Base-by-base conservation (phyloP, 2,888 invertebrate genomes). In the Tetrapedia diversipes region DNA sequence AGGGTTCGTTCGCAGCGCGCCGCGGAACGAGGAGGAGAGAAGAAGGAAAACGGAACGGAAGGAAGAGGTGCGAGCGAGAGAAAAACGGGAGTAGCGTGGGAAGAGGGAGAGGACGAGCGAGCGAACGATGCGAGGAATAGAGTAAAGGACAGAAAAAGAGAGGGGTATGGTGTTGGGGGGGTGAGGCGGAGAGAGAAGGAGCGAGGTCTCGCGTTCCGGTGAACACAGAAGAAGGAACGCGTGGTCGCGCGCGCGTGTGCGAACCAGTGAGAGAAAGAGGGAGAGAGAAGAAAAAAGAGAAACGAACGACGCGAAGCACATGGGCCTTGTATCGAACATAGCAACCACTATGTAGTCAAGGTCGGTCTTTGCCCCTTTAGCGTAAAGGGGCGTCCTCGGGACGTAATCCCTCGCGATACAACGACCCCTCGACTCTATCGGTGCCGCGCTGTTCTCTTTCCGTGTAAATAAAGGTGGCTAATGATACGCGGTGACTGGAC, bases 361-460 rank as follows among this genome's bases (percentile, higher is more conserved):
- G 90, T 88, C 91, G 91, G 89, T 90, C 89, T 83, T 89, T 91
- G 89, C 87, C 90, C 88, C 85, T 32, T n/a, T 87, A 77, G 70
- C 74, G 79, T 84, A 82, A 84, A 86, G 86, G 81, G 86, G 82
- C 86, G 86, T 87, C 87, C 86, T 88, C 81, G 82, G 80, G 81
- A 87, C 80, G 77, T 85, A n/a, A 83, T 75, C 85, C 49, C 64
- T 71, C 49, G 63, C 72, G 71, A 76, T 79, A 80, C 79, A 72
- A 75, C 77, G 78, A 77, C 81, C 80, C 77, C 70, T 53, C 24
- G 22, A n/a, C n/a, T n/a, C 67, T 73, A 49, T 69, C 77, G 65
- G 53, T 14, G 22, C 6, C 16, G 63, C 72, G 77, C 74, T 65
- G 63, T 69, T 68, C 56, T 51, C 51, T 51, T 57, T 54, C 60